phyloP scores from a whole-genome alignment of 2,113 vertebrate genomes.

The Turdus rufiventris region DNA sequence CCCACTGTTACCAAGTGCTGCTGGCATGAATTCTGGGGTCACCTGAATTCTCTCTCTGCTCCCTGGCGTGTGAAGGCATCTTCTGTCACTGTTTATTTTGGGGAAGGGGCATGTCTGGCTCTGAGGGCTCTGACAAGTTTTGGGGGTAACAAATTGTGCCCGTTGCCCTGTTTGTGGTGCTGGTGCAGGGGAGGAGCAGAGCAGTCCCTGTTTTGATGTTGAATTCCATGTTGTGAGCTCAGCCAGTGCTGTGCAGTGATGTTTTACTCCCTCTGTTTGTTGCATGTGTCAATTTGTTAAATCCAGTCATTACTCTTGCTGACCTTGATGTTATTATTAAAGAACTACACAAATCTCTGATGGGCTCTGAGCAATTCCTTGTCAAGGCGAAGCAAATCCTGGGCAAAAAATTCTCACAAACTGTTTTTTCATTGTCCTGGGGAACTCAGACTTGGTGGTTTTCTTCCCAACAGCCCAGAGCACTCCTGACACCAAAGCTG shows the following conservation, averaged over 20 bases:
- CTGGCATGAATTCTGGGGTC: background rate
- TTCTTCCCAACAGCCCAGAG: background rate
- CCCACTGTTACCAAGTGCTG: background rate
- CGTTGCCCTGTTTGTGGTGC: background rate
- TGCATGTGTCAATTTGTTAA: constrained; percentile 38
- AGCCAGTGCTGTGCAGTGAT: background rate
- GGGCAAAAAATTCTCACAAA: background rate
- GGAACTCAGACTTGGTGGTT: background rate
- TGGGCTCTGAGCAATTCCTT: background rate
- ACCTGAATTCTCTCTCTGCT: background rate
- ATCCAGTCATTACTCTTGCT: constrained; percentile 30
- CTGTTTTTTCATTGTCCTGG: background rate
- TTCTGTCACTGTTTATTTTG: background rate
- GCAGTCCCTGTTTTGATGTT: background rate
- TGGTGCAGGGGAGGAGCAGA: background rate
- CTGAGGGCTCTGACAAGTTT: background rate
- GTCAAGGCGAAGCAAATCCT: background rate
- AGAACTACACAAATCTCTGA: constrained; percentile 3
- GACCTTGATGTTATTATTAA: constrained; percentile 58
- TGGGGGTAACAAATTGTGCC: background rate
- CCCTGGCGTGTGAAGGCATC: background rate
- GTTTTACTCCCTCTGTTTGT: constrained; percentile 1
- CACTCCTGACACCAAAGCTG: background rate
- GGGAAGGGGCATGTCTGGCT: background rate
- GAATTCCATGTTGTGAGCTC: background rate